These are phyloP conservation scores for Siniperca undulata DNA, from an alignment of 2,797 vertebrate genomes.

Conservation along the genomic window DNA sequence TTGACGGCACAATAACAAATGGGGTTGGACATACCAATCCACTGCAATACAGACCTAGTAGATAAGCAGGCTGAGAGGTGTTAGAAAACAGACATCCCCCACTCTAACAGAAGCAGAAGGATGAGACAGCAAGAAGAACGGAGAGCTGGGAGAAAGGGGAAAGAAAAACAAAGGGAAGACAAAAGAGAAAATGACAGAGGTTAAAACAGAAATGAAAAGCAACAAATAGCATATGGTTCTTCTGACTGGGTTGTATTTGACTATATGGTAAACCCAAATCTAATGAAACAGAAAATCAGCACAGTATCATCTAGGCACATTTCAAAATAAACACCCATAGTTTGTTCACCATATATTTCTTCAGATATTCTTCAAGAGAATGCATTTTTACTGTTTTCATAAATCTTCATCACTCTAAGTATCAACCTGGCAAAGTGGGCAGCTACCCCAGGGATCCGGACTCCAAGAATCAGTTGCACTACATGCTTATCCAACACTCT, in stretches of 20 bases:
- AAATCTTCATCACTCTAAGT: not conserved
- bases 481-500: no score
- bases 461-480: not conserved
- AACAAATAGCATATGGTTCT: conserved; percentile 21
- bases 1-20: conserved; percentile 69
- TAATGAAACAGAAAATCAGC: not conserved
- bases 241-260: conserved; percentile 1
- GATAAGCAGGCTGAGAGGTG: conserved; percentile 80
- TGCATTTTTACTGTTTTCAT: not conserved
- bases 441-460: not conserved
- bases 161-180: conserved; percentile 55
- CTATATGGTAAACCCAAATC: not conserved
- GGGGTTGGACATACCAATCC: conserved; percentile 65
- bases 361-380: not conserved
- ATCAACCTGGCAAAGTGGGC: not conserved
- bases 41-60: conserved; percentile 89
- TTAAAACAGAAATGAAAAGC: conserved; percentile 57
- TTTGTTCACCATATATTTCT: not conserved
- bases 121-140: conserved; percentile 59
- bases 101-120: conserved; percentile 77
- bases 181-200: conserved; percentile 63
- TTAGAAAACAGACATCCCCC: conserved; percentile 89
- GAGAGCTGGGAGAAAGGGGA: conserved; percentile 60
- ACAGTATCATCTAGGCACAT: conserved; percentile 1
- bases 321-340: conserved; percentile 13